A percentile compares a stretch with the other conserved stretches of the same genome.
phyloP scores from a whole-genome alignment of 2,113 vertebrate genomes.

The Epinephelus lanceolatus region DNA sequence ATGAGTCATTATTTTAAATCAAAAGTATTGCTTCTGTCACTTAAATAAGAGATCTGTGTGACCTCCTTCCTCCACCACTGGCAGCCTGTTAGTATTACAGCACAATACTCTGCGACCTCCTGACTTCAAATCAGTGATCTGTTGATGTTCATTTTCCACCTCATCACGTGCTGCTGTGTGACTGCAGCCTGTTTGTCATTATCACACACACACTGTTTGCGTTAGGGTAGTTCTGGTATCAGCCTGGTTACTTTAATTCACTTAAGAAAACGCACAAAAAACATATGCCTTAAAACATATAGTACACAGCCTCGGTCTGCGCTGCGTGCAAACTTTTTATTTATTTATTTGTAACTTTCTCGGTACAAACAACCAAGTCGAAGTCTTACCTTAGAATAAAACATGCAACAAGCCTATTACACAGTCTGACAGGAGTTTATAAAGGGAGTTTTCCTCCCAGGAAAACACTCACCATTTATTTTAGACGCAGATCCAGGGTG shows the following conservation, averaged over 20 bases:
- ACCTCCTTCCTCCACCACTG: too few species aligned
- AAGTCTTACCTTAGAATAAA: not conserved
- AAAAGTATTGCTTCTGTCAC: too few species aligned
- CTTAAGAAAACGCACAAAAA: not conserved
- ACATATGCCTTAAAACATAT: not conserved
- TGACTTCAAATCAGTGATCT: slow-evolving; percentile 1
- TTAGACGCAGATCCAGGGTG: slow-evolving; percentile 77
- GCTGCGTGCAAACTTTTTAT: not conserved
- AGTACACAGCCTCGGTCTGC: not conserved
- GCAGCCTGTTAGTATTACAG: too few species aligned
- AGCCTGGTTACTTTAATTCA: not conserved
- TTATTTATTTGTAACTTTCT: too few species aligned
- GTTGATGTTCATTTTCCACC: slow-evolving; percentile 27
- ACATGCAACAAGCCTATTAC: not conserved
- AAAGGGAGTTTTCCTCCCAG: not conserved
- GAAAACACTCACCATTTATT: slow-evolving; percentile 78
- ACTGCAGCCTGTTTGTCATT: slow-evolving; percentile 11
- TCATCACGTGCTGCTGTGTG: slow-evolving; percentile 29
- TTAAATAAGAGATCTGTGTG: too few species aligned
- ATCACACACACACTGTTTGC: not conserved
- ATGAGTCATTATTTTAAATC: too few species aligned
- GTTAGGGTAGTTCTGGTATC: not conserved
- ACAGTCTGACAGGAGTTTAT: not conserved
- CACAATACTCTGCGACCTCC: not conserved
- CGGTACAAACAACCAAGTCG: not conserved